A percentile compares a stretch with the other conserved stretches of the same genome.
Evolutionary conservation across 2,113 vertebrate species (phyloP).

Genomic region (Eretmochelys imbricata): DNA sequence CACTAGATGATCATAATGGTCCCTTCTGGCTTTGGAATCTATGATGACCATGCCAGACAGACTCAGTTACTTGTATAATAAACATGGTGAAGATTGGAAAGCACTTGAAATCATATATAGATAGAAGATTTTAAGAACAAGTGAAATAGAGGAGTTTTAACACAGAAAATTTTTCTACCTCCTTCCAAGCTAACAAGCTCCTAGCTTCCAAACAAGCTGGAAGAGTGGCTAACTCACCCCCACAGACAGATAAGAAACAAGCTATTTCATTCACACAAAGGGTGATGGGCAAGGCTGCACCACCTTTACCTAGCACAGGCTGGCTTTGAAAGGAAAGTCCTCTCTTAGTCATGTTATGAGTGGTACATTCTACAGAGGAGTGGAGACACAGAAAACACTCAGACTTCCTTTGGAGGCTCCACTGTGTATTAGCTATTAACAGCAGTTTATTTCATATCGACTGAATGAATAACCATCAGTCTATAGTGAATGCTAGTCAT

Average conservation of each 20-base stretch:
- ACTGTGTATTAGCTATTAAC: background rate
- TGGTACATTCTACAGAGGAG: background rate
- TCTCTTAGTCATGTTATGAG: background rate
- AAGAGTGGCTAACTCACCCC: background rate
- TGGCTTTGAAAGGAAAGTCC: background rate
- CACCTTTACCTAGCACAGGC: background rate
- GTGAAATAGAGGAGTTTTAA: background rate
- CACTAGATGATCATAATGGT: background rate
- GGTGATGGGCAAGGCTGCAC: background rate
- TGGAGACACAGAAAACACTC: background rate
- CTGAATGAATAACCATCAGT: accelerated
- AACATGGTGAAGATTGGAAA: background rate
- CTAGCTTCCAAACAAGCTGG: background rate
- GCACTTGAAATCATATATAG: background rate
- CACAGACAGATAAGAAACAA: background rate
- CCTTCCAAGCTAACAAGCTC: background rate
- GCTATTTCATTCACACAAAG: background rate
- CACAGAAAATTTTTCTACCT: background rate
- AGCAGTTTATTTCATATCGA: background rate
- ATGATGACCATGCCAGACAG: background rate
- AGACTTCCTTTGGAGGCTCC: background rate
- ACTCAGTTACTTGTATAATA: background rate
- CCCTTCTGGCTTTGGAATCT: background rate
- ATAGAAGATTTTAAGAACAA: background rate
- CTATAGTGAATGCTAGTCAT: background rate